Base-by-base conservation (phyloP, 2,113 vertebrate genomes). In the Balaeniceps rex region DNA sequence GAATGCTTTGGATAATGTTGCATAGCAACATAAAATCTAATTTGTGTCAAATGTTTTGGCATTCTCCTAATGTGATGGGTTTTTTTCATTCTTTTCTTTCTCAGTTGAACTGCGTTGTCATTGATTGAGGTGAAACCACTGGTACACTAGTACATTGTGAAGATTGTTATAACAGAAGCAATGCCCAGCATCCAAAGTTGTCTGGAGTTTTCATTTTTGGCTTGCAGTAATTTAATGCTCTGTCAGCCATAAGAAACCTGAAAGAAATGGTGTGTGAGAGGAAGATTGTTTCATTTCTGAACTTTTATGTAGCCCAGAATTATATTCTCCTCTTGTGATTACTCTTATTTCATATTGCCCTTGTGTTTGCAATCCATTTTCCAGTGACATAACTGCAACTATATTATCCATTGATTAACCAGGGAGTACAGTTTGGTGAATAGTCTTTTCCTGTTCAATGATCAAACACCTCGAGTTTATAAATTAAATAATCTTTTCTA, bases 1-100 rank as follows among this genome's bases (percentile, higher is more conserved):
- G 77, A 93, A 76, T 92, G 88, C 86, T 95, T 93, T 91, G 90
- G 86, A 72, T 93, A 87, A 91, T 82, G 95, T 93, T 92, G 92
- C 95, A 65, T 92, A 89, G 94, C 88, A 97, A 89, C 88, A 38
- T 68, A 82, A 87, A 95, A 92, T 88, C 71, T 87, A 95, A 91
- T 94, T 94, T 93, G 40, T 94, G 76, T 95, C 86, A 76, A 96
- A 82, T 94, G 74, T 94, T 94, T 85, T 91, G 88, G 65, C 65
- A n/a, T 93, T 94, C 61, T 84, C 33, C 49, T 94, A 68, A 65
- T 84, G 44, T 64, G 60, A 77, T 19, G 7, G 28, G 4, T 2
- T 36, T 75, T 79, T 74, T 64, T 88, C 16, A 34, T 95, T 91
- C 57, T 92, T 89, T 96, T 92, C 40, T 88, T 93, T 92, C 71